These are phyloP conservation scores for Physocephala rufipes DNA, from an alignment of 2,888 invertebrate genomes.

Conservation along the genomic window DNA sequence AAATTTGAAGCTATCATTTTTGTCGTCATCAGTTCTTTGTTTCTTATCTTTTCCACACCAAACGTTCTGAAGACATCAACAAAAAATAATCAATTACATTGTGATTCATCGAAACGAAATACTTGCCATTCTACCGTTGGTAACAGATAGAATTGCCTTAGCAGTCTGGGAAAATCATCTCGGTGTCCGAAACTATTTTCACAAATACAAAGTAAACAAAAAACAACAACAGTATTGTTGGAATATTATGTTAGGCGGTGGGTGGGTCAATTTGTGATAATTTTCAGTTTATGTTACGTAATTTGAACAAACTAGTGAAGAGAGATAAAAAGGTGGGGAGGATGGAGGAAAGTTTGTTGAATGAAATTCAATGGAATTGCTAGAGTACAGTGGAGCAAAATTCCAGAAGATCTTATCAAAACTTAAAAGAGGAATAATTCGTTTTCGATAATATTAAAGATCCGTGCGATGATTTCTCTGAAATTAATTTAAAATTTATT, in stretches of 20 bases:
- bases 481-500: no score
- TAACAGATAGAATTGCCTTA: neutral
- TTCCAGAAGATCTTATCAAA: neutral
- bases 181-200: no score
- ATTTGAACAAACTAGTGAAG: no score
- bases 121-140: neutral
- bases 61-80: no score
- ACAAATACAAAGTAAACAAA: neutral
- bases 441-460: no score
- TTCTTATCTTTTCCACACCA: no score
- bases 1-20: neutral
- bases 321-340: no score
- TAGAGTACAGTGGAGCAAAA: neutral
- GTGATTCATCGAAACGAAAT: neutral
- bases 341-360: neutral
- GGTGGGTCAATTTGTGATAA: neutral
- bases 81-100: neutral
- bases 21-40: neutral
- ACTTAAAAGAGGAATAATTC: neutral
- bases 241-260: neutral
- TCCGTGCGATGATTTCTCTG: no score
- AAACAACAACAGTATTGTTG: neutral
- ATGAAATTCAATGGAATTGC: neutral
- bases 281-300: neutral
- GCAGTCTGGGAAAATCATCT: neutral